phyloP scores from a whole-genome alignment of 2,888 invertebrate species.

The Lucinisca nassula region DNA sequence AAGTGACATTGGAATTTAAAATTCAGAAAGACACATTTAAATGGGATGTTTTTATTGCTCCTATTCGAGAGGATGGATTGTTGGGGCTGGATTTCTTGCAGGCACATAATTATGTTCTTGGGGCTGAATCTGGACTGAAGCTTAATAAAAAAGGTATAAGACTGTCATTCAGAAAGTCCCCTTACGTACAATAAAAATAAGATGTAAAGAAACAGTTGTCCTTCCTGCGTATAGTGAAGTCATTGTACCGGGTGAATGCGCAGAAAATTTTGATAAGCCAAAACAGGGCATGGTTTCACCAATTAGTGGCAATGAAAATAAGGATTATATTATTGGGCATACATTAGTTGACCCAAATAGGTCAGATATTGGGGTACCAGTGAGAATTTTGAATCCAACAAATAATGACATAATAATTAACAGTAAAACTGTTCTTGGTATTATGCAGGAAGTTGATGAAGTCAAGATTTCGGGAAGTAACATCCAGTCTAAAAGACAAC shows the following conservation, averaged over 20 bases:
- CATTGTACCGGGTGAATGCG: neutral
- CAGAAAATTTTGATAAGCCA: neutral
- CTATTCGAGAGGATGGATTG: slow-evolving; percentile 4
- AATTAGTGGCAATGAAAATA: neutral
- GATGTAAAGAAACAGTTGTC: neutral
- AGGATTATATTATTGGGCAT: neutral
- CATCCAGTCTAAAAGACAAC: neutral
- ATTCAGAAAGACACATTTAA: neutral
- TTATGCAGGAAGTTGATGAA: neutral
- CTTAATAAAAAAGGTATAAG: too few relatives aligned
- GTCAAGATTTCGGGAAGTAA: neutral
- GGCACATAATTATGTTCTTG: too few relatives aligned
- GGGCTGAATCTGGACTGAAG: too few relatives aligned
- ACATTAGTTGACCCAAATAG: neutral
- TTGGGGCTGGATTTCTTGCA: slow-evolving; percentile 1
- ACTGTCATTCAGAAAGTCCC: too few relatives aligned
- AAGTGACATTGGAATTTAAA: neutral
- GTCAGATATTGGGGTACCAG: neutral
- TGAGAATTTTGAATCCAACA: neutral
- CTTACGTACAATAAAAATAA: neutral
- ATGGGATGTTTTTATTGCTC: neutral
- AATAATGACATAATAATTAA: neutral
- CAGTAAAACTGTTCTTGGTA: neutral
- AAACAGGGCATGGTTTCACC: neutral
- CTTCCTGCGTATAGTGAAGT: neutral